A percentile compares a stretch with the other conserved stretches of the same genome.
Evolutionary conservation across 2,888 invertebrate species (phyloP).

Genomic region (Nephrotoma appendiculata): DNA sequence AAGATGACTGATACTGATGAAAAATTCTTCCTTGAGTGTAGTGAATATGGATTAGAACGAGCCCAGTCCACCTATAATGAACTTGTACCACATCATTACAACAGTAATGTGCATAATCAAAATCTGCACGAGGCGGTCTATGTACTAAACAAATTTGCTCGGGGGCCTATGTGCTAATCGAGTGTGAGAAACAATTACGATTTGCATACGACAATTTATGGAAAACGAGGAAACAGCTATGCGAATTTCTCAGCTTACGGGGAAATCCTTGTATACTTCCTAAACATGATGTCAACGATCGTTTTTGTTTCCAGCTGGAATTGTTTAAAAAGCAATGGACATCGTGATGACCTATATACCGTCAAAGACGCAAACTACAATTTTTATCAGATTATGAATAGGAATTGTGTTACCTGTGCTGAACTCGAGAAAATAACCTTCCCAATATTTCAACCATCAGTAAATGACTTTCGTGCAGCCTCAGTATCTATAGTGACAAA

Average conservation of each 20-base stretch:
- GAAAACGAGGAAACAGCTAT: constrained; percentile 71
- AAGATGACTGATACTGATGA: constrained; percentile 27
- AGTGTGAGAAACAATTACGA: constrained; percentile 58
- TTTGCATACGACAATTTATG: constrained; percentile 66
- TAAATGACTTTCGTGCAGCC: constrained; percentile 41
- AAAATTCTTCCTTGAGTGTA: constrained; percentile 66
- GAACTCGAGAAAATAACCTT: constrained; percentile 57
- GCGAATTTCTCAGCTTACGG: constrained; percentile 75
- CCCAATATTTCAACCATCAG: constrained; percentile 75
- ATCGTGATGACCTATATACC: constrained; percentile 85
- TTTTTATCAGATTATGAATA: constrained; percentile 51
- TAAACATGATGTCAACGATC: constrained; percentile 43
- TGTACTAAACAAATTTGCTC: constrained; percentile 71
- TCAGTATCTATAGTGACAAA: neutral
- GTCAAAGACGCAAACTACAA: constrained; percentile 62
- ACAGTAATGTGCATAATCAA: constrained; percentile 60
- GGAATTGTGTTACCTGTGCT: constrained; percentile 59
- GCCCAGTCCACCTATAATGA: constrained; percentile 80
- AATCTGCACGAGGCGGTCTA: constrained; percentile 56
- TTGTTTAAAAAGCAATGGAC: constrained; percentile 77
- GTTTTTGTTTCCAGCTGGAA: constrained; percentile 80
- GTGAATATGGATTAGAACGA: constrained; percentile 73
- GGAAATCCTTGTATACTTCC: constrained; percentile 69
- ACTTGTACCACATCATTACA: constrained; percentile 71
- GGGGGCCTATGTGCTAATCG: constrained; percentile 65